A percentile compares a stretch with the other conserved stretches of the same genome.
Conservation (phyloP, 2,888 invertebrate species). For the Drosophila phalerata region DNA sequence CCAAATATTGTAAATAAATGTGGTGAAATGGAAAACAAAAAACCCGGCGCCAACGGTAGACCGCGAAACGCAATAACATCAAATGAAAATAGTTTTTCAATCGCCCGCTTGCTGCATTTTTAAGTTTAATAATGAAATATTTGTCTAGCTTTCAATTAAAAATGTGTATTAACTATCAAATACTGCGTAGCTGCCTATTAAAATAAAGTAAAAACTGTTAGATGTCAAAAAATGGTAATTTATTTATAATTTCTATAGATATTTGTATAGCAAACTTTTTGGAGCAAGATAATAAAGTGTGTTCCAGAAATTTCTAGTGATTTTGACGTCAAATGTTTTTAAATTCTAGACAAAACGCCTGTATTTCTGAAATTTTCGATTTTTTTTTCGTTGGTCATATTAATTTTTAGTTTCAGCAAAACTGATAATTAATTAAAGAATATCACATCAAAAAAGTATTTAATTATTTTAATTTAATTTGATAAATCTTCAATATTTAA, state of each 20-base stretch:
- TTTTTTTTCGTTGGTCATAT: too few relatives aligned
- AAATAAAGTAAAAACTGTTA: neutral
- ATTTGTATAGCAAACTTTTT: neutral
- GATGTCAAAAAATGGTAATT: neutral
- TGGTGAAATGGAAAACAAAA: slow-evolving; percentile 47
- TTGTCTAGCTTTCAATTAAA: slow-evolving; percentile 21
- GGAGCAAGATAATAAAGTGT: neutral
- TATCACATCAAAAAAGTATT: too few relatives aligned
- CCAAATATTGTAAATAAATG: slow-evolving; percentile 72
- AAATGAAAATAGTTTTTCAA: slow-evolving; percentile 70
- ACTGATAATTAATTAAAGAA: too few relatives aligned
- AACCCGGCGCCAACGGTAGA: slow-evolving; percentile 48
- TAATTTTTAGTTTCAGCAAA: too few relatives aligned
- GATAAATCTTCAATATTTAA: too few relatives aligned
- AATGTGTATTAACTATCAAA: neutral
- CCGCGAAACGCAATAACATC: slow-evolving; percentile 73
- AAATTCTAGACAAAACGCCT: too few relatives aligned
- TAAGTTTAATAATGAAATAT: slow-evolving; percentile 64
- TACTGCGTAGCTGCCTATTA: slow-evolving; percentile 6
- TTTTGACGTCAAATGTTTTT: neutral
- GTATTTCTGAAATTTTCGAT: too few relatives aligned
- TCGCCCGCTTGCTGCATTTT: slow-evolving; percentile 47
- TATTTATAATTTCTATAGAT: neutral
- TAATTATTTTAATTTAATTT: too few relatives aligned
- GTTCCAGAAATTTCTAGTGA: neutral